These are phyloP conservation scores for Conus canariensis DNA, from an alignment of 2,888 invertebrate genomes.

Conservation along the genomic window DNA sequence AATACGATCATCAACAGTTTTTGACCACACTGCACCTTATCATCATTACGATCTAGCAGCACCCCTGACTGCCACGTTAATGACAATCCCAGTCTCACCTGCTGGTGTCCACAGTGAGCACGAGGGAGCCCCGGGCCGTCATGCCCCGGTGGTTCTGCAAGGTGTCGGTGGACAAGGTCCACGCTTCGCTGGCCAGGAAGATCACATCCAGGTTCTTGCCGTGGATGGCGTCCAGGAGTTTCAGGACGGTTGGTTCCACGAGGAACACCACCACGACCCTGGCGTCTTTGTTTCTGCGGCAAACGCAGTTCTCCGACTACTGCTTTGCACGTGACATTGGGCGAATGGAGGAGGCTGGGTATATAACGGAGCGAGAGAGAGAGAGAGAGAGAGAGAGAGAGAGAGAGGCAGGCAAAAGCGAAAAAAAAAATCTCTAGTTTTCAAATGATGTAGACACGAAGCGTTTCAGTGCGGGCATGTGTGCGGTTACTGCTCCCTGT, in stretches of 20 bases:
- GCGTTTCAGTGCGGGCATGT: too few relatives aligned
- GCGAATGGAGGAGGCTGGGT: neutral
- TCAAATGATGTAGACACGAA: too few relatives aligned
- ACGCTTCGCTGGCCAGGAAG: slow-evolving; percentile 69
- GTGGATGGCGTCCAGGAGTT: slow-evolving; percentile 56
- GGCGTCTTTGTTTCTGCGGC: slow-evolving; percentile 37
- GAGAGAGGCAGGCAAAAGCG: too few relatives aligned
- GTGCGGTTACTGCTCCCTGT: too few relatives aligned
- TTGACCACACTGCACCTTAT: too few relatives aligned
- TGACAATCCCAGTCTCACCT: neutral
- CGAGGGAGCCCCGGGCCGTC: slow-evolving; percentile 60
- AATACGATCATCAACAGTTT: too few relatives aligned
- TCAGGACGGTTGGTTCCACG: slow-evolving; percentile 56
- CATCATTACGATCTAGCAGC: too few relatives aligned
- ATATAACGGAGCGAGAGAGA: too few relatives aligned
- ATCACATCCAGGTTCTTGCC: slow-evolving; percentile 41
- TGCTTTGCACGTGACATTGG: neutral
- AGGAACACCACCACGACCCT: slow-evolving; percentile 64
- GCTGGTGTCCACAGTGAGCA: slow-evolving; percentile 57
- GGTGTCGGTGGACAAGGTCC: slow-evolving; percentile 61
- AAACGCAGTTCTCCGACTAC: neutral
- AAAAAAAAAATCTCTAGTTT: too few relatives aligned
- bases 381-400: too few relatives aligned
- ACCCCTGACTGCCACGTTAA: too few relatives aligned
- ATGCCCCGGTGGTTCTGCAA: slow-evolving; percentile 50